These are phyloP conservation scores for Trissolcus basalis DNA, from an alignment of 1,140 invertebrate genomes.

Conservation along the genomic window DNA sequence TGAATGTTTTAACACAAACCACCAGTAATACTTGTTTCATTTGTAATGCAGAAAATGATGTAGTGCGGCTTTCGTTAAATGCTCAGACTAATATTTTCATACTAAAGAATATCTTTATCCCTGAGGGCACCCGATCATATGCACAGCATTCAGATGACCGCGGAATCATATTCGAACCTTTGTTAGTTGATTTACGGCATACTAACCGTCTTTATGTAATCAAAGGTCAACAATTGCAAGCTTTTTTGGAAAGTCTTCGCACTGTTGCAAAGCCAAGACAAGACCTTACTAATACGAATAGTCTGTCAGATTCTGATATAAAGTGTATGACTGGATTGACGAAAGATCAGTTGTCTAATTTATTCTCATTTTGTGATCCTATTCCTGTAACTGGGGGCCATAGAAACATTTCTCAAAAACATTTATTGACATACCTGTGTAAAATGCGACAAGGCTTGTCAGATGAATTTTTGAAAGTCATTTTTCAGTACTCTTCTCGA, in stretches of 20 bases:
- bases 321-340: slow-evolving; percentile 5
- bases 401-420: slow-evolving; percentile 16
- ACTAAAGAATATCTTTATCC: slow-evolving; percentile 14
- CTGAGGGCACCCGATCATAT: slow-evolving; percentile 14
- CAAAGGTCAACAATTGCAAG: slow-evolving; percentile 18
- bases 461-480: slow-evolving; percentile 29
- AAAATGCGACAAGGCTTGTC: slow-evolving; percentile 38
- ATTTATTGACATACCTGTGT: slow-evolving; percentile 31
- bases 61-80: neutral
- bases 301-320: slow-evolving; percentile 21
- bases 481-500: slow-evolving; percentile 30
- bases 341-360: slow-evolving; percentile 28
- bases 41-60: slow-evolving; percentile 9
- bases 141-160: slow-evolving; percentile 19
- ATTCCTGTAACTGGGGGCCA: slow-evolving; percentile 9
- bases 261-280: neutral
- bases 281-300: slow-evolving; percentile 17
- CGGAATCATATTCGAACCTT: slow-evolving; percentile 1
- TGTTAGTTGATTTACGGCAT: slow-evolving; percentile 8
- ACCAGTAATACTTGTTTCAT: slow-evolving; percentile 15
- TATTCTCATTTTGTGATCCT: slow-evolving; percentile 21
- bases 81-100: slow-evolving; percentile 21
- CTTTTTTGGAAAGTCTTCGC: slow-evolving; percentile 28
- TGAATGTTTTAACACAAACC: slow-evolving; percentile 37
- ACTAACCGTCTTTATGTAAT: slow-evolving; percentile 17